Base-by-base conservation (phyloP, 1,140 invertebrate genomes). In the Brachionus calyciflorus region DNA sequence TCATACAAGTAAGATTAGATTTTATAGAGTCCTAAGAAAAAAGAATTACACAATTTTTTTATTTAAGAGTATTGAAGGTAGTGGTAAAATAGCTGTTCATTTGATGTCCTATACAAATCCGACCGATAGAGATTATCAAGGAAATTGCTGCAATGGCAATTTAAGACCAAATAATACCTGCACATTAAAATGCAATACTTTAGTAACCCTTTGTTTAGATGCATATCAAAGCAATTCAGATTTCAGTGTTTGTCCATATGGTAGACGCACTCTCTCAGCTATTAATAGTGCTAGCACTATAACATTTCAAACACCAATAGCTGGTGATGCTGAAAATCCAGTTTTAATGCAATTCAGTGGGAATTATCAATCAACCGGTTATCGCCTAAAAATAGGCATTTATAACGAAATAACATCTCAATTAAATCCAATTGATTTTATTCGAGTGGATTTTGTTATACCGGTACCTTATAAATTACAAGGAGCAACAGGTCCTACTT, bases 51-150 rank as follows among this genome's bases (percentile, higher is more conserved):
- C 28, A 12, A 24, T 53, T 53, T 2, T 1, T 49, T 26, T 6
- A 40, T 17, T 6, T 26, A 28, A 73, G 69, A 49, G 40, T 28
- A 55, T 49, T n/a, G 51, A 55, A 49, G 46, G 44, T 1, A 73
- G 69, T 73, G 69, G 69, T 21, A 73, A 73, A 73, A 55, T 73
- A 55, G 69, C 69, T 21, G 69, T 73, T 30, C 69, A 73, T 40
- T 40, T 73, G 5, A 49, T 28, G 19, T 73, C 69, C 7, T 73
- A 51, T 24, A 40, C 69, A 41, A 73, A 73, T 26, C 69, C 69
- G 19, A 51, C 46, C 24, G 69, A 73, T 28, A 40, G 21, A 19
- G 69, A 73, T 24, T 73, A 53, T 55, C 46, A 26, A 6, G 69
- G 69, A 49, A 51, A 40, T 21, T 73, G 69, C 14, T 73, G 69